Percentiles rank a stretch among this genome's conserved stretches.
Evolutionary conservation across 2,797 vertebrate genomes (phyloP).

Genomic region (Toxotes lorentzi): DNA sequence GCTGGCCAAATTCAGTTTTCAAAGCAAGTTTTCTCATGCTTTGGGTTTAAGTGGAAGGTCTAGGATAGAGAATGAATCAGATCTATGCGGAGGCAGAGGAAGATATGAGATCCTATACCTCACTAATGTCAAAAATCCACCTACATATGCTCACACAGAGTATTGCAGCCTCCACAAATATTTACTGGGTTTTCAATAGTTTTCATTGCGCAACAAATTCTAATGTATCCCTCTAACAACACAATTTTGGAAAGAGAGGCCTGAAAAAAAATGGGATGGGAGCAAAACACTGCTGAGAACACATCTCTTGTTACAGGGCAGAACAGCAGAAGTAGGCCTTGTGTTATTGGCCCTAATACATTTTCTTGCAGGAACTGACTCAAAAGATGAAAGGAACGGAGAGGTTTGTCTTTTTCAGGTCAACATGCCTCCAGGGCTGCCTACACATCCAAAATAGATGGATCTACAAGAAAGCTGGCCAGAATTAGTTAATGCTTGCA

Average conservation of each 20-base stretch:
- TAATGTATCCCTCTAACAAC: constrained; percentile 43
- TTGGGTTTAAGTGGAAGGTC: constrained; percentile 58
- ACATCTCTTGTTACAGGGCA: constrained; percentile 56
- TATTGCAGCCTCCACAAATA: constrained; percentile 62
- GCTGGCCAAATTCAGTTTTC: constrained; percentile 41
- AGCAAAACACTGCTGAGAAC: constrained; percentile 51
- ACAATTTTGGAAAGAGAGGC: constrained; percentile 49
- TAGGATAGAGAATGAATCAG: constrained; percentile 73
- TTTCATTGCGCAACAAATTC: constrained; percentile 53
- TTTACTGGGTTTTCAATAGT: constrained; percentile 57
- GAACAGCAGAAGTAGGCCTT: constrained; percentile 66
- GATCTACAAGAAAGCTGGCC: constrained; percentile 67
- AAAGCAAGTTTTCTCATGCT: constrained; percentile 42
- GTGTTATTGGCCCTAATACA: constrained; percentile 67
- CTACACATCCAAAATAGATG: constrained; percentile 79
- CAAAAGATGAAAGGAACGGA: constrained; percentile 78
- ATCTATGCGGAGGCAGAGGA: constrained; percentile 64
- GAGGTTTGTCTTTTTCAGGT: constrained; percentile 83
- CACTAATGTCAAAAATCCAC: constrained; percentile 69
- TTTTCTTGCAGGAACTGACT: constrained; percentile 72
- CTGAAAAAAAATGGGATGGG: constrained; percentile 26
- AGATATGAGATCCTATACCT: constrained; percentile 65
- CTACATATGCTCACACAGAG: constrained; percentile 53
- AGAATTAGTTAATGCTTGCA: constrained; percentile 69
- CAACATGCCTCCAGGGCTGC: constrained; percentile 82